Conservation (phyloP, 2,113 vertebrate genomes). For the Macquaria ambigua region DNA sequence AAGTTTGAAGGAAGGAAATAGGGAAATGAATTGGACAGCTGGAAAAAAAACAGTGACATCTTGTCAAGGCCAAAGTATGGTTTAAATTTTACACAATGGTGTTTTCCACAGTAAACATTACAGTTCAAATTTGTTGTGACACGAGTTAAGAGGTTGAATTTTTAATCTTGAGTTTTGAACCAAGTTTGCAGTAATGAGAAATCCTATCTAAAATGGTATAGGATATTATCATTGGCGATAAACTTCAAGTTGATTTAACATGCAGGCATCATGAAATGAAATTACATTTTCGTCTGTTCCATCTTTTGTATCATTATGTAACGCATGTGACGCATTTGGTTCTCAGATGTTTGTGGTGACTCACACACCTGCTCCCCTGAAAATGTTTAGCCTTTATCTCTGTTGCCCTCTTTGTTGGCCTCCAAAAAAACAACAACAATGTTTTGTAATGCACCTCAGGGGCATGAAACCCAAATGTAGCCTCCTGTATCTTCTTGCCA, state of each 20-base stretch:
- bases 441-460: not conserved
- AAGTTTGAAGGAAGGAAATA: not conserved
- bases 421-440: not conserved
- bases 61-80: not conserved
- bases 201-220: not conserved
- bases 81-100: not conserved
- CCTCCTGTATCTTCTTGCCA: not conserved
- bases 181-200: not conserved
- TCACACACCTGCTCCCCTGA: not conserved
- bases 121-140: not conserved
- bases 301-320: not conserved
- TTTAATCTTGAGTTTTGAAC: not conserved
- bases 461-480: not conserved
- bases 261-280: not conserved
- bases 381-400: not conserved
- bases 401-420: not conserved
- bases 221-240: not conserved
- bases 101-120: not conserved
- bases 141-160: too few relatives aligned
- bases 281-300: not conserved
- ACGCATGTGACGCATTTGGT: not conserved
- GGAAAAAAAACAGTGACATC: conserved; percentile 29
- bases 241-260: not conserved
- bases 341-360: conserved; percentile 10
- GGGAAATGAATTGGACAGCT: conserved; percentile 9